A percentile compares a stretch with the other conserved stretches of the same genome.
These are phyloP conservation scores for Hecatera dysodea DNA, from an alignment of 2,888 invertebrate genomes.

Conservation along the genomic window DNA sequence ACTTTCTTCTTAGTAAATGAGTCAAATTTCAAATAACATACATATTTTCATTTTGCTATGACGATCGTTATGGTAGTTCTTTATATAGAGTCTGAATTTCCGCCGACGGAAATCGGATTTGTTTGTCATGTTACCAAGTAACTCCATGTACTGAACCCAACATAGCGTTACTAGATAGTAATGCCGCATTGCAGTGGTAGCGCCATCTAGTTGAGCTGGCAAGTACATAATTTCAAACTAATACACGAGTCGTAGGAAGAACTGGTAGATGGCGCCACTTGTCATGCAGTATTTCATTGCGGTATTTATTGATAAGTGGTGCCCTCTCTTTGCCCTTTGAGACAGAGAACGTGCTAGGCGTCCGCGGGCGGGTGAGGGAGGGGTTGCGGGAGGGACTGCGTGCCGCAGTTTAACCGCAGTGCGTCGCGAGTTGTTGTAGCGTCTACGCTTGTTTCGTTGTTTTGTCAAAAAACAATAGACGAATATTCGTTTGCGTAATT, in stretches of 20 bases:
- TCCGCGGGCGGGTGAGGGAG: not conserved
- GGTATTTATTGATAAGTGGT: not conserved
- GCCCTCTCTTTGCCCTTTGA: not conserved
- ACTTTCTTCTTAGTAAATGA: too few relatives aligned
- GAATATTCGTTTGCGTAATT: too few relatives aligned
- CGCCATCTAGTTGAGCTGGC: not conserved
- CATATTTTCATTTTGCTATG: not conserved
- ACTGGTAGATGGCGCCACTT: not conserved
- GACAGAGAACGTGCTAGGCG: not conserved
- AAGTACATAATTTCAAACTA: not conserved
- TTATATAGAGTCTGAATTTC: too few relatives aligned
- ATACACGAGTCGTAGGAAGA: not conserved
- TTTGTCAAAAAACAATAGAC: too few relatives aligned
- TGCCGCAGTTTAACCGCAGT: too few relatives aligned
- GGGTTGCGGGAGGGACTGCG: not conserved
- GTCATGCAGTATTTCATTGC: not conserved
- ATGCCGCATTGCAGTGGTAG: not conserved
- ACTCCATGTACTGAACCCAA: too few relatives aligned
- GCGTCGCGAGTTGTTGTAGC: too few relatives aligned
- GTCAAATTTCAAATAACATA: too few relatives aligned
- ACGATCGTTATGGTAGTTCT: not conserved
- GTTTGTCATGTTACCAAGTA: too few relatives aligned
- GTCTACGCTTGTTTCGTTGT: too few relatives aligned
- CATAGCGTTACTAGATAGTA: too few relatives aligned
- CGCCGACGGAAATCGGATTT: too few relatives aligned